phyloP scores from a whole-genome alignment of 2,888 invertebrate genomes.

The Lacanobia oleracea region DNA sequence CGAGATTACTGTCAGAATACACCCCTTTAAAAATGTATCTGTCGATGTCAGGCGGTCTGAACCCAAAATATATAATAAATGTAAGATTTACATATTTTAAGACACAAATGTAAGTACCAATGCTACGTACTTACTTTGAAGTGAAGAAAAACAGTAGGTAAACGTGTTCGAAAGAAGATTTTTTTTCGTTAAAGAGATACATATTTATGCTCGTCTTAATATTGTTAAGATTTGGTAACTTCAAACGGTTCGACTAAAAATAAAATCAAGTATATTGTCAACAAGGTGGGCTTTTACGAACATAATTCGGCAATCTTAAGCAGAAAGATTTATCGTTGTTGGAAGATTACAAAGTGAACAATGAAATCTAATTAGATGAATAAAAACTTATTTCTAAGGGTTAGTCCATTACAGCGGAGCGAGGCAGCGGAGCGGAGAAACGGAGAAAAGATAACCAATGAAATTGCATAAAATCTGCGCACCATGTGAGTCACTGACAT shows the following conservation, averaged over 20 bases:
- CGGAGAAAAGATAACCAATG: no score
- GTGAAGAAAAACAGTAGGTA: conserved; percentile 11
- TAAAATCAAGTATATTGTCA: neutral
- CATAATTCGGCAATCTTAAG: neutral
- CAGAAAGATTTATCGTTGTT: neutral
- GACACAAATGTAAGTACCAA: neutral
- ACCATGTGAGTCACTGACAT: no score
- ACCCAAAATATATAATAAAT: conserved; percentile 14
- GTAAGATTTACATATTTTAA: conserved; percentile 18
- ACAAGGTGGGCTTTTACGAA: neutral
- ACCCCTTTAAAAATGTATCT: conserved; percentile 52
- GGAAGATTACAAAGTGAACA: neutral
- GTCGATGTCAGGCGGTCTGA: conserved; percentile 36
- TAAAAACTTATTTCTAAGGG: neutral
- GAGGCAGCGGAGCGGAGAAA: no score
- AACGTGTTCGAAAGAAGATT: neutral
- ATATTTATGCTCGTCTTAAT: neutral
- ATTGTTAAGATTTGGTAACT: neutral
- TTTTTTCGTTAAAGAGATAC: neutral
- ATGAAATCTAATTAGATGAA: neutral
- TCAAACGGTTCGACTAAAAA: neutral
- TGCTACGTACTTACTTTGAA: neutral
- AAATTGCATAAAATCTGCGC: no score
- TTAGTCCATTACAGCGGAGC: no score
- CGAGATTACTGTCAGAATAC: conserved; percentile 52